phyloP scores from a whole-genome alignment of 2,888 invertebrate genomes.

The Agonopterix arenella region DNA sequence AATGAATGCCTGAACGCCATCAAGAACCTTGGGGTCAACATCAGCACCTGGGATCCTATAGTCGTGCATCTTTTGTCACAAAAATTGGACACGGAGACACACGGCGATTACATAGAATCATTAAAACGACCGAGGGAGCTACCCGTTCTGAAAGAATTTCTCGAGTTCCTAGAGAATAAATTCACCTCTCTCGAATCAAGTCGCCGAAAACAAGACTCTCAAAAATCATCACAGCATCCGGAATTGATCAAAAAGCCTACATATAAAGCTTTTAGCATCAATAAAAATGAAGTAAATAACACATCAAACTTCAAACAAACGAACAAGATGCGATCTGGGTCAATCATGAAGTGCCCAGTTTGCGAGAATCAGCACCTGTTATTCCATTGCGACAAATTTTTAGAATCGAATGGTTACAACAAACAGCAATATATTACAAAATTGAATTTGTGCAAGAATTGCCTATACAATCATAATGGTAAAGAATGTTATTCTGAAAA shows the following conservation, averaged over 20 bases:
- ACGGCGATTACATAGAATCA: conserved; percentile 12
- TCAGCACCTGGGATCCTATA: conserved; percentile 12
- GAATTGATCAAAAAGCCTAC: neutral
- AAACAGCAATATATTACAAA: neutral
- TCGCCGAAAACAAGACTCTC: conserved; percentile 4
- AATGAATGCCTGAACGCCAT: conserved; percentile 12
- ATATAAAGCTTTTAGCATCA: neutral
- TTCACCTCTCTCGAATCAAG: conserved; percentile 14
- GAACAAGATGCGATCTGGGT: neutral
- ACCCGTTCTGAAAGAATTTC: conserved; percentile 11
- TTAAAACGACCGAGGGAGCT: conserved; percentile 10
- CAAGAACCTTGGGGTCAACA: conserved; percentile 10
- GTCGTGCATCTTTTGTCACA: conserved; percentile 13
- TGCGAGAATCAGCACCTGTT: neutral
- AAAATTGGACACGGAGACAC: conserved; percentile 11
- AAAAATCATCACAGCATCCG: neutral
- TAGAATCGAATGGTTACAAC: neutral
- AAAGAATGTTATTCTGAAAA: neutral
- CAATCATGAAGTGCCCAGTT: neutral
- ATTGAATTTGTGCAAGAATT: neutral
- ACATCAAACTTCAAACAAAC: neutral
- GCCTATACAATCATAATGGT: neutral
- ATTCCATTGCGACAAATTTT: neutral
- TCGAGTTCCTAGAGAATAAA: conserved; percentile 13
- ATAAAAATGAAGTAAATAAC: neutral